Conservation (phyloP, 2,888 invertebrate species). For the Polyploca ridens region DNA sequence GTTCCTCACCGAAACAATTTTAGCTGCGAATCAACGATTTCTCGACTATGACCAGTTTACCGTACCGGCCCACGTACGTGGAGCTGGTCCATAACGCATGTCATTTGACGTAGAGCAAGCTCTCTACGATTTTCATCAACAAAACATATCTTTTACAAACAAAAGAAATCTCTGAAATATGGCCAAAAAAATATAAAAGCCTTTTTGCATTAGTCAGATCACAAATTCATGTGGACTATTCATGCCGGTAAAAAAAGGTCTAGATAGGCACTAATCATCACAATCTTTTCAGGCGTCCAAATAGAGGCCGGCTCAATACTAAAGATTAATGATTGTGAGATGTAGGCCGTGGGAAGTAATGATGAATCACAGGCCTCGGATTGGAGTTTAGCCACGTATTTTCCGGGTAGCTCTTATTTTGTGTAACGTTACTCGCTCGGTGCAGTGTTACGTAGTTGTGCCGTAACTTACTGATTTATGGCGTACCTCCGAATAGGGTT, state of each 20-base stretch:
- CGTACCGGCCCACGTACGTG: too few species aligned
- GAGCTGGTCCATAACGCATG: too few species aligned
- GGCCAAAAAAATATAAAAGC: conserved; percentile 4
- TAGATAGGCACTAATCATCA: conserved; percentile 13
- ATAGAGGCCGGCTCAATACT: conserved; percentile 12
- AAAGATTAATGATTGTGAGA: conserved; percentile 14
- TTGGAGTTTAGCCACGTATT: conserved; percentile 10
- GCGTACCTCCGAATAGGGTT: too few species aligned
- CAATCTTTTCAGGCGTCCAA: conserved; percentile 11
- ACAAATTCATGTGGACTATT: conserved; percentile 12
- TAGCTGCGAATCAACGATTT: too few species aligned
- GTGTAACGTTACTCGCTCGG: neutral
- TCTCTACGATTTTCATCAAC: too few species aligned
- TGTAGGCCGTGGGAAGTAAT: conserved; percentile 11
- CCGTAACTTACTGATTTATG: too few species aligned
- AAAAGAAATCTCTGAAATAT: neutral
- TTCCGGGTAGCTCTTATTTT: conserved; percentile 4
- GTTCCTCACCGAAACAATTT: too few species aligned
- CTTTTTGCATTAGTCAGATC: conserved; percentile 9
- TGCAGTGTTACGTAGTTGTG: neutral
- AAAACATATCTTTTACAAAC: too few species aligned
- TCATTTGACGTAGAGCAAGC: too few species aligned
- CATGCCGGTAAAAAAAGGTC: conserved; percentile 8
- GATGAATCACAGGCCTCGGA: conserved; percentile 9
- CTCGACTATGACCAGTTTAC: too few species aligned